Evolutionary conservation across 2,797 vertebrate genomes (phyloP), one percentile per base, ranked within the genome.

Genomic region (Pipistrellus nathusii): DNA sequence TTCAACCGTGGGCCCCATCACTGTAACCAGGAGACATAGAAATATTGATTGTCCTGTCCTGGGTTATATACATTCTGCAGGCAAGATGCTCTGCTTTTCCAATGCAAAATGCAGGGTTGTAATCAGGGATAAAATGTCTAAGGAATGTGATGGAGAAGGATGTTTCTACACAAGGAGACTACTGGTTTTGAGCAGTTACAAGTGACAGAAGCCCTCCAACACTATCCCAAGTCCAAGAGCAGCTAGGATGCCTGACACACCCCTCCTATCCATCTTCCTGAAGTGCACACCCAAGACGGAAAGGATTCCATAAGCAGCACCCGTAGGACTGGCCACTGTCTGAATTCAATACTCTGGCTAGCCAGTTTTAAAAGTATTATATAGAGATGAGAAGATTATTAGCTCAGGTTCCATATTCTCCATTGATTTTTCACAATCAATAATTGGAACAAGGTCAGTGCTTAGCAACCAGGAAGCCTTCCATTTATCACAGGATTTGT

Each of bases 361-460:
- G 91, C 92, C 96, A 87, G 94, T 95, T 96, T 77, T 96, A 95
- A 95, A 96, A 96, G 91, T 46, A 18, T 20, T 44, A 11, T 44
- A 53, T 41, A 21, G 1, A 96, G 66, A 84, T 94, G 86, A 97
- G 96, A 96, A 93, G 96, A 96, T 95, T 92, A 85, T 62, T 59
- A 97, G 96, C 95, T 91, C 91, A 72, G 82, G 69, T 95, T 96
- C 94, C 82, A 90, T 87, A 91, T 93, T 95, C 95, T 96, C 93
- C 90, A 97, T 94, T 94, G 98, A 98, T 98, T 98, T 98, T 93
- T 85, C 96, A 90, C 92, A 98, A 97, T 95, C 96, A 94, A 97
- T 97, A 97, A 94, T 90, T 93, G 97, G 97, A 96, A 93, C 12
- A 18, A 88, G 96, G 95, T 97, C 96, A 97, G 93, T 92, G 91